Percentiles rank a stretch among this genome's conserved stretches.
phyloP scores from a whole-genome alignment of 1,140 invertebrate genomes.

The Anoplolepis gracilipes region DNA sequence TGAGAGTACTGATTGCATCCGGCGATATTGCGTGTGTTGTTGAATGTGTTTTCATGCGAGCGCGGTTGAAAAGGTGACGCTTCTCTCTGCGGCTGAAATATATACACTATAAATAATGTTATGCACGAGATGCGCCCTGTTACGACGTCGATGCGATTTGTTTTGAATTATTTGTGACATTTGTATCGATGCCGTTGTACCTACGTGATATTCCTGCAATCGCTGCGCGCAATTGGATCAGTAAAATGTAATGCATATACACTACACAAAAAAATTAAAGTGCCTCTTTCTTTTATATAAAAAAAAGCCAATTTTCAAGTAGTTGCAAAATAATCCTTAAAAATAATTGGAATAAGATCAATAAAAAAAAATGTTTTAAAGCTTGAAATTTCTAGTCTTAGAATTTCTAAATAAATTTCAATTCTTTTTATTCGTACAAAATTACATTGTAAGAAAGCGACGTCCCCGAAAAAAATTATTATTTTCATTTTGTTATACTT shows the following conservation, averaged over 20 bases:
- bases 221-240: slow-evolving; percentile 35
- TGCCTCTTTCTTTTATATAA: no score
- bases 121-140: not conserved
- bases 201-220: slow-evolving; percentile 41
- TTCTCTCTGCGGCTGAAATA: not conserved
- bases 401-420: no score
- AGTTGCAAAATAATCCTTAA: no score
- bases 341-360: no score
- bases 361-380: no score
- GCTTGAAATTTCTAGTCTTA: no score
- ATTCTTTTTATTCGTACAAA: no score
- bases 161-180: slow-evolving; percentile 41
- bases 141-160: slow-evolving; percentile 44
- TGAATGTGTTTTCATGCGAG: slow-evolving; percentile 48
- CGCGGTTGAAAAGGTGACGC: not conserved
- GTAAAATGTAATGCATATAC: not conserved
- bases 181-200: slow-evolving; percentile 10
- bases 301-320: no score
- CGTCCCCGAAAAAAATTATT: not conserved
- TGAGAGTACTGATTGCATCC: slow-evolving; percentile 58
- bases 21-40: slow-evolving; percentile 52
- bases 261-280: no score
- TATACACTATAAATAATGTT: slow-evolving; percentile 41
- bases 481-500: not conserved
- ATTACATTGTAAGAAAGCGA: no score